Evolutionary conservation across 2,113 vertebrate species (phyloP), one percentile per base, ranked within the genome.

Genomic region (Tachycineta bicolor): DNA sequence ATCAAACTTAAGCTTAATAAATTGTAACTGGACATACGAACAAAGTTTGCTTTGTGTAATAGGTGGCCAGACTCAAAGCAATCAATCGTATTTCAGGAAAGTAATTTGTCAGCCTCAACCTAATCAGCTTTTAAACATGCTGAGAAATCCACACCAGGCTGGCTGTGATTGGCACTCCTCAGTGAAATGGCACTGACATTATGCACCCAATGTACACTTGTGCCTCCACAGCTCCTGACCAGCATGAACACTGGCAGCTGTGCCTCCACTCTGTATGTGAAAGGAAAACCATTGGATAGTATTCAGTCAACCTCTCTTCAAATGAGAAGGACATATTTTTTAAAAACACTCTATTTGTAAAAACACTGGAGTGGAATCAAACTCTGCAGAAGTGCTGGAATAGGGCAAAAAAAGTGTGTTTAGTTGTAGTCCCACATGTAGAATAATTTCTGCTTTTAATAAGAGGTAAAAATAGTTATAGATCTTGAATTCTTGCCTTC

Each of bases 191-290:
- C 60, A 24, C 69, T 39, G 46, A 44, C 17, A 1, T 34, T 29
- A 41, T 0, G 0, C 18, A 64, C 41, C 49, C 41, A 44, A 11
- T 1, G n/a, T 34, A 14, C 0, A 4, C 6, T 0, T 5, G 23
- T 26, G 28, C 26, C 55, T 55, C 23, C 12, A 0, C 2, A 25
- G 62, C 59, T 92, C 67, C 67, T 28, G 34, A 41, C n/a, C 56
- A 31, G 55, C 10, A 11, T 1, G 8, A 77, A 33, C 22, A 19
- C 29, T 0, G 4, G n/a, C 64, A 56, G 52, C 49, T 73, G 37
- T 49, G 33, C 29, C 55, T 55, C 1, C 5, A 22, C 22, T 71
- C 44, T 21, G 9, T 39, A 56, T 2, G 33, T n/a, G 59, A 68
- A 78, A 49, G 83, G 33, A 76, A 90, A 73, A 23, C 17, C 31